Evolutionary conservation across 2,888 invertebrate species (phyloP).

Genomic region (Lumbricus terrestris): DNA sequence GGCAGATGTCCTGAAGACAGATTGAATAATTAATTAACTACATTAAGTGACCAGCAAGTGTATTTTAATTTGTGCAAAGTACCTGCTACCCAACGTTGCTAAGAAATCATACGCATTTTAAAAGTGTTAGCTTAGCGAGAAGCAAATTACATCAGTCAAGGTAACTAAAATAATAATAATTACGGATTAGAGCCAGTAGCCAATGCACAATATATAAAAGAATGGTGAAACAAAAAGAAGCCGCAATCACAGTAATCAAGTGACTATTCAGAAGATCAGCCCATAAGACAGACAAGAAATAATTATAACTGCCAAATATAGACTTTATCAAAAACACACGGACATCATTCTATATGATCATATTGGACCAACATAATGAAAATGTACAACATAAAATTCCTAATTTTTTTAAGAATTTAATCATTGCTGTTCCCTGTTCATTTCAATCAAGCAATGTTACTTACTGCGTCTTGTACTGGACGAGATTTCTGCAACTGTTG

Average conservation of each 20-base stretch:
- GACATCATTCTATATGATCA: neutral
- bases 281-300: too few species aligned
- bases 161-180: too few species aligned
- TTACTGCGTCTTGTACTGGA: neutral
- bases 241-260: too few species aligned
- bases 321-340: too few species aligned
- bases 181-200: too few species aligned
- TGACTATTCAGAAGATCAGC: too few species aligned
- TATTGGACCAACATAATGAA: neutral
- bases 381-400: neutral
- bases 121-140: neutral
- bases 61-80: neutral
- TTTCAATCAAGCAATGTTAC: neutral
- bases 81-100: neutral
- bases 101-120: neutral
- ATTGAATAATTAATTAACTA: too few species aligned
- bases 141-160: neutral
- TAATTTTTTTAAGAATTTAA: neutral
- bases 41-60: neutral
- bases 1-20: too few species aligned
- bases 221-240: too few species aligned
- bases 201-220: too few species aligned
- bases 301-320: too few species aligned
- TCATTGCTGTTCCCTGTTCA: neutral
- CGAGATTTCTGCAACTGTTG: conserved; percentile 3